phyloP scores from a whole-genome alignment of 2,797 vertebrate species.

The Ctenopoma multispine region DNA sequence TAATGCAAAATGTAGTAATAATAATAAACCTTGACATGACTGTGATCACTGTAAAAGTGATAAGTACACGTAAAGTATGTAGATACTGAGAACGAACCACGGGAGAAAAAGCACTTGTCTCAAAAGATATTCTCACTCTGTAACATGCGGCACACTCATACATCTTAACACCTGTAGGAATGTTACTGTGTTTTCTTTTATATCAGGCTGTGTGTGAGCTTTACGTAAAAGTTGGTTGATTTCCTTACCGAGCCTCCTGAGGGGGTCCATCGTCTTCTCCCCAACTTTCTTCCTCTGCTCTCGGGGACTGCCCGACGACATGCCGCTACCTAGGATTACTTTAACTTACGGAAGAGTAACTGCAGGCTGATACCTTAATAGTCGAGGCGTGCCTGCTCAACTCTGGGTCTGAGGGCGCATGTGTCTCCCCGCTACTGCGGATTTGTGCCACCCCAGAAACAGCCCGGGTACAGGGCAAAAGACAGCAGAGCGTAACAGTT shows the following conservation, averaged over 20 bases:
- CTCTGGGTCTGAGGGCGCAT: conserved; percentile 25
- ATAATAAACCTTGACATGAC: too few species aligned
- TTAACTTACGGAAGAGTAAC: conserved; percentile 1
- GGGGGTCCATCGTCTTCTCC: conserved; percentile 70
- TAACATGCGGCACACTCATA: neutral
- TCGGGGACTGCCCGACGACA: conserved; percentile 50
- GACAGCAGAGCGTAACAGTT: conserved; percentile 20
- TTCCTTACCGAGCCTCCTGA: conserved; percentile 80
- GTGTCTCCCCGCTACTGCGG: conserved; percentile 40
- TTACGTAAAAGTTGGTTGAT: neutral
- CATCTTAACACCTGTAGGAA: neutral
- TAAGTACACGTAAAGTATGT: too few species aligned
- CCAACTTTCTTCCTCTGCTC: conserved; percentile 54
- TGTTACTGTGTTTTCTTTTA: neutral
- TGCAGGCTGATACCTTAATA: neutral
- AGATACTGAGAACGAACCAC: too few species aligned
- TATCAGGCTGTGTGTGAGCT: too few species aligned
- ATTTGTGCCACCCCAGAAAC: conserved; percentile 19
- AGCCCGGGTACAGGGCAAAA: conserved; percentile 13
- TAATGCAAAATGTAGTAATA: too few species aligned
- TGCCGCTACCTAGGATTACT: conserved; percentile 75
- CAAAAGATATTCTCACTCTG: neutral
- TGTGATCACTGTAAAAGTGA: too few species aligned
- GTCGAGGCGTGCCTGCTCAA: neutral
- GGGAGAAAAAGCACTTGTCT: neutral